phyloP scores from a whole-genome alignment of 37 sponge, comb jelly and placozoan species.

The Aplysina aerophoba region DNA sequence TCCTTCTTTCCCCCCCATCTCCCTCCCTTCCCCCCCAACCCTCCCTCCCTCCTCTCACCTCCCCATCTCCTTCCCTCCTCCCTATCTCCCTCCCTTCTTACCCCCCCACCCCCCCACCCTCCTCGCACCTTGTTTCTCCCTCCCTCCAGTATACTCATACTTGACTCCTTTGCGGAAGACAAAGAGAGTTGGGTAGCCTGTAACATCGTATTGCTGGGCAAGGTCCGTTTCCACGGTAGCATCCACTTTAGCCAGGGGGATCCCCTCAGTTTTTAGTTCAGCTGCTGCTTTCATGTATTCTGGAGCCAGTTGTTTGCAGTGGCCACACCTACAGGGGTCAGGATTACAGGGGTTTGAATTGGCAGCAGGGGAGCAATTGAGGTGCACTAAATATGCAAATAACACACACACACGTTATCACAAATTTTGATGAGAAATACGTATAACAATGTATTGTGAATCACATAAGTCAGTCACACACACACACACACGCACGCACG shows the following conservation, averaged over 20 bases:
- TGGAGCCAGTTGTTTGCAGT: slow-evolving; percentile 64
- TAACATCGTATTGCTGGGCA: slow-evolving; percentile 54
- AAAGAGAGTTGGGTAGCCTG: slow-evolving; percentile 73
- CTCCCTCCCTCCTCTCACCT: no score
- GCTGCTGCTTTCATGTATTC: slow-evolving; percentile 58
- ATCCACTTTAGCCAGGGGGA: slow-evolving; percentile 57
- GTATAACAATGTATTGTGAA: background rate
- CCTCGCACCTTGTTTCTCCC: slow-evolving; percentile 31
- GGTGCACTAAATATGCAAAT: background rate
- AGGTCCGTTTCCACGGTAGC: slow-evolving; percentile 63
- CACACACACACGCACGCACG: background rate
- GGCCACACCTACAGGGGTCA: slow-evolving; percentile 46
- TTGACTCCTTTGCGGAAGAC: slow-evolving; percentile 54
- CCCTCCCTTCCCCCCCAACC: no score
- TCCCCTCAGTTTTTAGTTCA: slow-evolving; percentile 22
- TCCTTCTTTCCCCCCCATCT: no score
- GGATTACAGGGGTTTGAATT: background rate
- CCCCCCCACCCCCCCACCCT: no score
- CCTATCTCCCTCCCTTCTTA: no score
- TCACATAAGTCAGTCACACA: background rate
- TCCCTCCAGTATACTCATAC: slow-evolving; percentile 48
- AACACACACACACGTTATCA: background rate
- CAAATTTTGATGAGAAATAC: background rate
- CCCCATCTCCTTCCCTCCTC: no score
- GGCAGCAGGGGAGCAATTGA: background rate